A percentile compares a stretch with the other conserved stretches of the same genome.
Evolutionary conservation across 2,113 vertebrate genomes (phyloP).

Genomic region (Fregata magnificens): DNA sequence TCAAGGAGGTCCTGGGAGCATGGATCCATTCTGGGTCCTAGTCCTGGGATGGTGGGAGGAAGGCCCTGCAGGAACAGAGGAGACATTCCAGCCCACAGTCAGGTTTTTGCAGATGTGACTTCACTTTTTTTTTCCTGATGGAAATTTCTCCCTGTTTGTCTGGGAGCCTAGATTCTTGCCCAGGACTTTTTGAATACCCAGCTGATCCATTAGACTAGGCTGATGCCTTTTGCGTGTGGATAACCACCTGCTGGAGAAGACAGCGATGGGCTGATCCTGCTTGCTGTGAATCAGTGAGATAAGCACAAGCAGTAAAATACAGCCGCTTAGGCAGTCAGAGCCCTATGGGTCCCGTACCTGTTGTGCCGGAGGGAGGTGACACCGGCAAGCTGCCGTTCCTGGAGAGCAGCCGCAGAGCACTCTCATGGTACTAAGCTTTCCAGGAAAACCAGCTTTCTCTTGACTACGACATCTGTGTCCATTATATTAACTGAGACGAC

Average conservation of each 20-base stretch:
- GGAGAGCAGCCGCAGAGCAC: neutral
- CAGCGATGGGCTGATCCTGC: neutral
- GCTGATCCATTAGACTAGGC: neutral
- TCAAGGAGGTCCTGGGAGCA: neutral
- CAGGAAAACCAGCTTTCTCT: neutral
- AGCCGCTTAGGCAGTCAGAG: neutral
- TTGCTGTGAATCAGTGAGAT: neutral
- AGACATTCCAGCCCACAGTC: neutral
- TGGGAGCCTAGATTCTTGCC: neutral
- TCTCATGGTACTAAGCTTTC: neutral
- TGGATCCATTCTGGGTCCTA: neutral
- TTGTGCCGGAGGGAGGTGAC: neutral
- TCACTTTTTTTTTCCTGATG: neutral
- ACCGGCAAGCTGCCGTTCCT: neutral
- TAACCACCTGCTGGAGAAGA: neutral
- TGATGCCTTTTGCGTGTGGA: neutral
- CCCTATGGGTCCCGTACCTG: neutral
- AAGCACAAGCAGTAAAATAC: neutral
- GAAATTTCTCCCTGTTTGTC: neutral
- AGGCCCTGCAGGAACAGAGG: neutral
- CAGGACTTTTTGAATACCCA: neutral
- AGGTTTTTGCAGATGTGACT: neutral
- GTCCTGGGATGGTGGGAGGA: neutral
- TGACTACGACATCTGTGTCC: neutral
- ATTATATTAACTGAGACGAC: neutral